phyloP scores from a whole-genome alignment of 2,113 vertebrate genomes.

The Silurus meridionalis region DNA sequence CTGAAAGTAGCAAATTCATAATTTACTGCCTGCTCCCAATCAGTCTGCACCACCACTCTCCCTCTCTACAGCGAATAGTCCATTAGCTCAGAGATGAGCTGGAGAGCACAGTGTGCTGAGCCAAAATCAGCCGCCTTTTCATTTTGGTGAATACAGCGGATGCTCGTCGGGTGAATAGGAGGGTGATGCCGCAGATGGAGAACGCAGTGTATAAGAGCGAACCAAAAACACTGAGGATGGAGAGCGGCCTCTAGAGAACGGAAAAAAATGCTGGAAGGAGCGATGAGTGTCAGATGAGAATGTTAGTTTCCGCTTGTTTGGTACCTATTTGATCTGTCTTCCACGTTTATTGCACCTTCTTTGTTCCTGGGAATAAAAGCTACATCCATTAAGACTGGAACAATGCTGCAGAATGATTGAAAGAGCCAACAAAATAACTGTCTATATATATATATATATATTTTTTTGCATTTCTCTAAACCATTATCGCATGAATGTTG shows the following conservation, averaged over 20 bases:
- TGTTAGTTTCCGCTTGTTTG: slow-evolving; percentile 73
- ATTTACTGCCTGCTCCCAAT: slow-evolving; percentile 49
- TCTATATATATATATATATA: background rate
- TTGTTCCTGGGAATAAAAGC: slow-evolving; percentile 56
- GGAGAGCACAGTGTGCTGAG: slow-evolving; percentile 23
- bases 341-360: background rate
- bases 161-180: slow-evolving; percentile 20
- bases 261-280: slow-evolving; percentile 20
- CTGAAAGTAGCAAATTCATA: slow-evolving; percentile 42
- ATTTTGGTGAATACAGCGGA: slow-evolving; percentile 28
- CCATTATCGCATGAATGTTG: background rate
- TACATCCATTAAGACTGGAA: slow-evolving; percentile 58
- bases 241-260: slow-evolving; percentile 45
- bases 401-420: slow-evolving; percentile 46
- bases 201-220: background rate
- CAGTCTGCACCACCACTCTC: slow-evolving; percentile 44
- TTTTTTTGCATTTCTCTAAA: background rate
- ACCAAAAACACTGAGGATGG: slow-evolving; percentile 34
- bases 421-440: slow-evolving; percentile 37
- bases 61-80: slow-evolving; percentile 8
- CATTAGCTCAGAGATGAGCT: slow-evolving; percentile 45
- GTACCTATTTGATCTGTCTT: slow-evolving; percentile 62
- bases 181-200: slow-evolving; percentile 14
- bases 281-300: slow-evolving; percentile 45
- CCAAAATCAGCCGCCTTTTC: slow-evolving; percentile 41